These are phyloP conservation scores for Himalopsyche phryganea DNA, from an alignment of 1,140 invertebrate genomes.

Conservation along the genomic window DNA sequence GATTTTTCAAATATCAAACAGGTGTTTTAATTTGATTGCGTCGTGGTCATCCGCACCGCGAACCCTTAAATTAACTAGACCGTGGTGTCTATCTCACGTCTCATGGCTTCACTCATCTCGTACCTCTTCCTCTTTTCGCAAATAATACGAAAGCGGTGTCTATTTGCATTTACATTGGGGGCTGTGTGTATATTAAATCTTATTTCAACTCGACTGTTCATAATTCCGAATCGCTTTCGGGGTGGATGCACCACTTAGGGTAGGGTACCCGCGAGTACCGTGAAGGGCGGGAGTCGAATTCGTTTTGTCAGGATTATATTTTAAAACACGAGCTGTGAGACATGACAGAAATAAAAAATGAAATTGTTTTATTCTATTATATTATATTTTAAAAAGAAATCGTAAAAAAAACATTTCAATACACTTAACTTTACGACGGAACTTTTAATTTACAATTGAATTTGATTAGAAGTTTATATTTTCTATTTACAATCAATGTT, in stretches of 20 bases:
- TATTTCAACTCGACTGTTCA: conserved; percentile 36
- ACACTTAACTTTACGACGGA: no score
- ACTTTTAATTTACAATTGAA: no score
- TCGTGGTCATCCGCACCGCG: neutral
- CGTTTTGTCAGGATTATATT: neutral
- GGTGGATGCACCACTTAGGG: conserved; percentile 20
- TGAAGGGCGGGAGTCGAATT: neutral
- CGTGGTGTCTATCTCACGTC: conserved; percentile 5
- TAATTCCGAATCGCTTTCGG: conserved; percentile 29
- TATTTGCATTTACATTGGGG: conserved; percentile 34
- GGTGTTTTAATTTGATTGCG: no score
- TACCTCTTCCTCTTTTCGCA: no score
- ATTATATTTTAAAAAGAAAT: no score
- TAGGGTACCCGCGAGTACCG: conserved; percentile 1
- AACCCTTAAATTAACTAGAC: conserved; percentile 30
- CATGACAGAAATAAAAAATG: neutral
- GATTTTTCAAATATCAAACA: no score
- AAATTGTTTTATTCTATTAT: no score
- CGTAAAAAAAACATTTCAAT: no score
- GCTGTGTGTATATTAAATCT: conserved; percentile 35
- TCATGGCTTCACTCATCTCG: neutral
- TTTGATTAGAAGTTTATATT: no score
- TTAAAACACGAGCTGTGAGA: neutral
- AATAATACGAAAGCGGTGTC: conserved; percentile 9
- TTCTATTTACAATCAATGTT: no score